Conservation (phyloP, 2,888 invertebrate genomes). For the Agrochola circellaris region DNA sequence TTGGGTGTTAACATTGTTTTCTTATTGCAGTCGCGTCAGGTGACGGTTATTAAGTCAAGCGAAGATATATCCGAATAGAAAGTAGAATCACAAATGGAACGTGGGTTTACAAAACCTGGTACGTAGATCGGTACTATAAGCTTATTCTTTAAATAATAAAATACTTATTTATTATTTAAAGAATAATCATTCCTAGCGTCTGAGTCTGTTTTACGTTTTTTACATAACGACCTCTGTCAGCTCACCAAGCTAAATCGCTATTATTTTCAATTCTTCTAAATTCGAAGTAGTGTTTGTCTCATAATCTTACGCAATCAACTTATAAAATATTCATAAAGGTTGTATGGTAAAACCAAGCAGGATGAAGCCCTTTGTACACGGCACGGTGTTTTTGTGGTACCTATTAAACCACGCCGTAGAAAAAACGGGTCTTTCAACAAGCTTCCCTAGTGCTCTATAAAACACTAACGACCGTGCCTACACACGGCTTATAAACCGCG, state of each 20-base stretch:
- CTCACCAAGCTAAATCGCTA: not conserved
- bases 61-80: not conserved
- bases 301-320: not conserved
- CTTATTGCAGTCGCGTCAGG: not conserved
- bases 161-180: not conserved
- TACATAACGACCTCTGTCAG: not conserved
- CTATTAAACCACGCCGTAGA: too few relatives aligned
- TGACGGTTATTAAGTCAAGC: not conserved
- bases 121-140: not conserved
- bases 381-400: too few relatives aligned
- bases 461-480: too few relatives aligned
- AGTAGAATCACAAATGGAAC: not conserved
- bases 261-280: not conserved
- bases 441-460: too few relatives aligned
- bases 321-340: not conserved
- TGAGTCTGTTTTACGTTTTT: not conserved
- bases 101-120: not conserved
- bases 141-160: not conserved
- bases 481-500: too few relatives aligned
- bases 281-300: not conserved
- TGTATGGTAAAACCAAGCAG: too few relatives aligned
- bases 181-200: not conserved
- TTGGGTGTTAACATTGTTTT: not conserved
- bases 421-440: too few relatives aligned
- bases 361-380: too few relatives aligned